A percentile compares a stretch with the other conserved stretches of the same genome.
phyloP scores from a whole-genome alignment of 2,113 vertebrate genomes.

The Manacus vitellinus region DNA sequence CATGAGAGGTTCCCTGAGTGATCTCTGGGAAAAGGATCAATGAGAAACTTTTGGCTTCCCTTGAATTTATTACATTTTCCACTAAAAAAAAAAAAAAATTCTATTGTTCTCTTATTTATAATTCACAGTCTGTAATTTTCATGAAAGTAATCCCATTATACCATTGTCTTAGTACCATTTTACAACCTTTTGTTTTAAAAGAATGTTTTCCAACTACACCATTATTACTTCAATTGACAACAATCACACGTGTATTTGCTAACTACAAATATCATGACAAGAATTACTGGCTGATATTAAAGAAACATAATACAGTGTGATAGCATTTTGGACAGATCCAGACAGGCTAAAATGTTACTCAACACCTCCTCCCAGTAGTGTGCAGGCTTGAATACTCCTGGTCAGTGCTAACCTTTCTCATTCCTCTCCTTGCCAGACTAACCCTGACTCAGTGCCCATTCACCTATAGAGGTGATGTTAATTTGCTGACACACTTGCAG shows the following conservation, averaged over 20 bases:
- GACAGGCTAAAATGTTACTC: not conserved
- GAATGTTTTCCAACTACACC: not conserved
- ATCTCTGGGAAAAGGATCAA: not conserved
- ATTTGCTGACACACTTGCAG: not conserved
- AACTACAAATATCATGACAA: not conserved
- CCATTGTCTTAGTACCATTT: not conserved
- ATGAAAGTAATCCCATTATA: not conserved
- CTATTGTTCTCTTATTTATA: not conserved
- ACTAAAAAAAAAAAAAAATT: not conserved
- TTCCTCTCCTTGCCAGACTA: not conserved
- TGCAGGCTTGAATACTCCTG: not conserved
- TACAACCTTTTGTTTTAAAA: not conserved
- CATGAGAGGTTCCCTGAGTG: not conserved
- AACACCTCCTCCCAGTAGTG: not conserved
- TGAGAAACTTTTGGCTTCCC: not conserved
- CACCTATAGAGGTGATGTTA: not conserved
- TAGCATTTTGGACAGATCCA: not conserved
- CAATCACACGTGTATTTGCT: not conserved
- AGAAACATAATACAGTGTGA: rapidly evolving
- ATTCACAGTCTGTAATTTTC: not conserved
- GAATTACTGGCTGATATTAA: not conserved
- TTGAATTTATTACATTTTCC: not conserved
- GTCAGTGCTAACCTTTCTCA: not conserved
- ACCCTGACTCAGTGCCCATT: not conserved
- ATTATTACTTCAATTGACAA: not conserved